These are phyloP conservation scores for Nemurella pictetii DNA, from an alignment of 2,888 invertebrate genomes.

Conservation along the genomic window DNA sequence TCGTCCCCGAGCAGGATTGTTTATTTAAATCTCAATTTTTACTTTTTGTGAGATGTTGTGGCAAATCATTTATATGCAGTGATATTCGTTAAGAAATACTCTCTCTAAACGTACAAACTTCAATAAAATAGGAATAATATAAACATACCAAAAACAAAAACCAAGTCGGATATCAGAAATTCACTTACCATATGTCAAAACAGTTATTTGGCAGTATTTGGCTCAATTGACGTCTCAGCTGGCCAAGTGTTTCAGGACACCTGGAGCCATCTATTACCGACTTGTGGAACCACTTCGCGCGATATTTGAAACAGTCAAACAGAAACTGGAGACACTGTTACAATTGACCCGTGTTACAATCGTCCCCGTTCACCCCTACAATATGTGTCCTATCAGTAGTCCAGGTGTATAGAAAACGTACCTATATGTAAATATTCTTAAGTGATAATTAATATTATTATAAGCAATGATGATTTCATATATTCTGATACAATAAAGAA, in stretches of 20 bases:
- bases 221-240: neutral
- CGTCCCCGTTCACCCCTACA: neutral
- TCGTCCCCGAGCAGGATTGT: neutral
- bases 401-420: too few species aligned
- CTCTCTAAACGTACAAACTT: neutral
- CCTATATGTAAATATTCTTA: too few species aligned
- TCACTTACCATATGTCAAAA: neutral
- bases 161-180: neutral
- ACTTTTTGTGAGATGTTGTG: neutral
- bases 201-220: neutral
- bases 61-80: neutral
- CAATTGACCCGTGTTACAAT: slow-evolving; percentile 11
- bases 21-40: neutral
- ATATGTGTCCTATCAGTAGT: too few species aligned
- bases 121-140: neutral
- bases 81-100: neutral
- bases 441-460: too few species aligned
- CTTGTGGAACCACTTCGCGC: neutral
- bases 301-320: neutral
- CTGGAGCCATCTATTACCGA: neutral
- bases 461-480: too few species aligned
- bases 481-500: too few species aligned
- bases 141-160: neutral
- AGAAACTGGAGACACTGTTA: neutral
- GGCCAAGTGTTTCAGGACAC: neutral